Percentiles rank a stretch among this genome's conserved stretches.
Evolutionary conservation across 1,140 invertebrate genomes (phyloP).

Genomic region (Aphelinus atriplicis): DNA sequence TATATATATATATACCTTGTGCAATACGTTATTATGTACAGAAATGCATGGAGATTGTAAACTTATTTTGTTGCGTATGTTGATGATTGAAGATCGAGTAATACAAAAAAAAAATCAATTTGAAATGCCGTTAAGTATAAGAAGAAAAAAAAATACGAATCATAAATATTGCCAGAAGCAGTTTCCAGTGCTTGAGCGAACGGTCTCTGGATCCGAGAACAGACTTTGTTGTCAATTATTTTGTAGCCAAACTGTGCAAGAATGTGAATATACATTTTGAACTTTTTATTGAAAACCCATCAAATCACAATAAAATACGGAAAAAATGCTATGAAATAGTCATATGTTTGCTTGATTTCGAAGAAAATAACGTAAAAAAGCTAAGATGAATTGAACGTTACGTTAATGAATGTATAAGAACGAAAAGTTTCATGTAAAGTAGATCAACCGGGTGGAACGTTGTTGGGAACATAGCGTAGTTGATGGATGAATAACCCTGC

Average conservation of each 20-base stretch:
- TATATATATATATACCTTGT: slow-evolving; percentile 3
- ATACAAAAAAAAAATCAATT: neutral
- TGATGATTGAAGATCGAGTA: slow-evolving; percentile 7
- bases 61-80: slow-evolving; percentile 23
- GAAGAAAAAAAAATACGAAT: neutral
- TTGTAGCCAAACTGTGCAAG: slow-evolving; percentile 43
- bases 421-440: slow-evolving; percentile 20
- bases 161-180: neutral
- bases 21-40: slow-evolving; percentile 28
- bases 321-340: neutral
- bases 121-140: neutral
- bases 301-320: neutral
- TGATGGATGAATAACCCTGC: slow-evolving; percentile 48
- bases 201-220: slow-evolving; percentile 31
- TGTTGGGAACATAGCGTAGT: slow-evolving; percentile 49
- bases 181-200: slow-evolving; percentile 4
- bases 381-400: neutral
- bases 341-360: neutral
- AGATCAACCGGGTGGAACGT: slow-evolving; percentile 38
- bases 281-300: neutral
- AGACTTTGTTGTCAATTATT: slow-evolving; percentile 57
- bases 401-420: slow-evolving; percentile 30
- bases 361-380: neutral
- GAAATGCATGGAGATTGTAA: slow-evolving; percentile 12
- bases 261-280: neutral